These are phyloP conservation scores for Taurulus bubalis DNA, from an alignment of 2,113 vertebrate species.

Conservation along the genomic window DNA sequence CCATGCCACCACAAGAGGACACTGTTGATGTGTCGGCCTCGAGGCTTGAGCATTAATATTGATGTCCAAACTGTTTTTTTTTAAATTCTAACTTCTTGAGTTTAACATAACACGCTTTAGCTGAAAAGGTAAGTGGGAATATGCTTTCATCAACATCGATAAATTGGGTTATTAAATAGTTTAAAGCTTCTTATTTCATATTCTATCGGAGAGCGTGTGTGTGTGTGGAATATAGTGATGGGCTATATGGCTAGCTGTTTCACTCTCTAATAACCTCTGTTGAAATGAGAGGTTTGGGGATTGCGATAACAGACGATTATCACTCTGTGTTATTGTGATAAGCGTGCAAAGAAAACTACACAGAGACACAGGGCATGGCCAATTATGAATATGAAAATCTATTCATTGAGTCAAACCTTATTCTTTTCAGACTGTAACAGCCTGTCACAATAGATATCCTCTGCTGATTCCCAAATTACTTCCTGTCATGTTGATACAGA, in stretches of 20 bases:
- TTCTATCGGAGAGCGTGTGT: constrained; percentile 48
- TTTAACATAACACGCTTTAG: constrained; percentile 61
- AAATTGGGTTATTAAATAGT: constrained; percentile 76
- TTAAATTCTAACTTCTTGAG: constrained; percentile 53
- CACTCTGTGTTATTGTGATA: constrained; percentile 76
- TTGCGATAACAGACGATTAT: constrained; percentile 79
- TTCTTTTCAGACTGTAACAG: constrained; percentile 68
- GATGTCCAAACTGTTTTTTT: constrained; percentile 27
- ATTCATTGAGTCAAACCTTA: constrained; percentile 67
- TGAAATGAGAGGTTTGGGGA: constrained; percentile 77
- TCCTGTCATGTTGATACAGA: constrained; percentile 75
- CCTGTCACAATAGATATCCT: constrained; percentile 75
- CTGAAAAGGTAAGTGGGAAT: constrained; percentile 71
- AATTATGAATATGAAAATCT: constrained; percentile 78
- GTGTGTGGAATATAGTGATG: constrained; percentile 42
- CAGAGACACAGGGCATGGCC: constrained; percentile 65
- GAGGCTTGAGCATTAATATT: constrained; percentile 37
- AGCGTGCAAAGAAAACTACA: constrained; percentile 72
- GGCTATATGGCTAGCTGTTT: constrained; percentile 70
- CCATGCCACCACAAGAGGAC: constrained; percentile 73
- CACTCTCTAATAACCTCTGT: constrained; percentile 75
- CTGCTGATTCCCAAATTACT: constrained; percentile 72
- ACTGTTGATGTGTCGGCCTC: constrained; percentile 70
- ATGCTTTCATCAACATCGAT: constrained; percentile 70
- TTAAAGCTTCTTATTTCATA: constrained; percentile 69